A percentile compares a stretch with the other conserved stretches of the same genome.
phyloP scores from a whole-genome alignment of 1,140 invertebrate species.

The Portunus trituberculatus region DNA sequence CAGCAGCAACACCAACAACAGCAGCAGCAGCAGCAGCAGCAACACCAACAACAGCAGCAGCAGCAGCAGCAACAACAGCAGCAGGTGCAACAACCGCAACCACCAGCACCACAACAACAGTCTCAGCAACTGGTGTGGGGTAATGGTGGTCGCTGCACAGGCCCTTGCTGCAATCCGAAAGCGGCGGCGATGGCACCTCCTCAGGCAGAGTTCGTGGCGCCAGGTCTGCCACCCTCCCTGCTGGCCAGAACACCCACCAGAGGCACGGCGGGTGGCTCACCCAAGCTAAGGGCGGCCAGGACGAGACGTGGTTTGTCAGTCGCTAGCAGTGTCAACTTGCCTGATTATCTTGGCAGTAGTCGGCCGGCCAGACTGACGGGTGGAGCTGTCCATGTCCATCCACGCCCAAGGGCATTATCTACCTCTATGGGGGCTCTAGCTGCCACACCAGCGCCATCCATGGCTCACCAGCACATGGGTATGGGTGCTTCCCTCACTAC shows the following conservation, averaged over 20 bases:
- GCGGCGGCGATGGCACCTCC: constrained; percentile 70
- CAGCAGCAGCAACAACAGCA: constrained; percentile 49
- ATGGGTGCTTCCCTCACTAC: constrained; percentile 66
- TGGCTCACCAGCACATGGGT: constrained; percentile 71
- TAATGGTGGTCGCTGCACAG: constrained; percentile 62
- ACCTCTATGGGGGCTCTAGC: constrained; percentile 75
- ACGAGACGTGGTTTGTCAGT: constrained; percentile 69
- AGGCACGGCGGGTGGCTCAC: constrained; percentile 70
- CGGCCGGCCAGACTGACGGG: constrained; percentile 66
- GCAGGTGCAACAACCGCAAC: constrained; percentile 48
- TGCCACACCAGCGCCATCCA: constrained; percentile 70
- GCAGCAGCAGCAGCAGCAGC: constrained; percentile 49
- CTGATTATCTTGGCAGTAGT: constrained; percentile 70
- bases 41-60: constrained; percentile 35
- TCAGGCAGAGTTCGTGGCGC: constrained; percentile 74
- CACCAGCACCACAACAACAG: constrained; percentile 38
- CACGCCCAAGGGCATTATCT: constrained; percentile 74
- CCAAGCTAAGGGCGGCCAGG: constrained; percentile 68
- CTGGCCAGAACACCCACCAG: constrained; percentile 72
- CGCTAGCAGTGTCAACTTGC: constrained; percentile 71
- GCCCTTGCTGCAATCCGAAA: constrained; percentile 69
- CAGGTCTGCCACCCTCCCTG: constrained; percentile 67
- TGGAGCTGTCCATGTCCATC: constrained; percentile 68
- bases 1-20: constrained; percentile 37
- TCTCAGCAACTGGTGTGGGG: constrained; percentile 58